Percentiles rank a stretch among this genome's conserved stretches.
Conservation (phyloP, 2,888 invertebrate species). For the Patella pellucida region DNA sequence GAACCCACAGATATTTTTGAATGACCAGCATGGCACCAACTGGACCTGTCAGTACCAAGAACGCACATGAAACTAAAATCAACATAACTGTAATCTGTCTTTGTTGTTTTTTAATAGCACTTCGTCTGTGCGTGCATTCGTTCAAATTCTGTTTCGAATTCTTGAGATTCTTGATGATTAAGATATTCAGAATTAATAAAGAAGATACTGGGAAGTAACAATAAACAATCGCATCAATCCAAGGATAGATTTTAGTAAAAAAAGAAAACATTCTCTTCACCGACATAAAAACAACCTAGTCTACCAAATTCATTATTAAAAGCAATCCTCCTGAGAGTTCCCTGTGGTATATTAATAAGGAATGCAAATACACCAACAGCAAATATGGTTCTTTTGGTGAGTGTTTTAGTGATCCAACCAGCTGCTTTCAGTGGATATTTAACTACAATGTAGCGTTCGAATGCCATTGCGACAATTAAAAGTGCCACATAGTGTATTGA, state of each 20-base stretch:
- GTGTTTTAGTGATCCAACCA: constrained; percentile 12
- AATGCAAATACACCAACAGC: constrained; percentile 14
- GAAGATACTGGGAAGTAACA: constrained; percentile 29
- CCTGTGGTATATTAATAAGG: constrained; percentile 25
- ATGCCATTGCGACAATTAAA: constrained; percentile 30
- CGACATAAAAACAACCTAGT: constrained; percentile 12
- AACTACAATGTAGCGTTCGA: constrained; percentile 33
- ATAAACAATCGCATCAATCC: constrained; percentile 34
- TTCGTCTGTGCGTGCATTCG: no score
- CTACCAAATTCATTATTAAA: neutral
- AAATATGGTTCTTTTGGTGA: constrained; percentile 16
- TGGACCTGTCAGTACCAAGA: constrained; percentile 30
- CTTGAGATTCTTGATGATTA: constrained; percentile 24
- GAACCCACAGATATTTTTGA: constrained; percentile 26
- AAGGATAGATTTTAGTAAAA: constrained; percentile 28
- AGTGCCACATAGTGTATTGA: constrained; percentile 29
- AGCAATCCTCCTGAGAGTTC: constrained; percentile 21
- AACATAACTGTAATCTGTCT: constrained; percentile 29
- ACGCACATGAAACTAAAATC: constrained; percentile 32
- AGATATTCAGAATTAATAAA: constrained; percentile 30
- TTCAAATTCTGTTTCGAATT: constrained; percentile 20
- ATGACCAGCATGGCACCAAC: constrained; percentile 27
- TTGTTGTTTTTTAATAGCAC: no score
- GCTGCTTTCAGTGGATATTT: constrained; percentile 27
- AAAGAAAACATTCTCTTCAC: constrained; percentile 22